Evolutionary conservation across 1,140 invertebrate species (phyloP).

Genomic region (Leptinotarsa undecemlineata): DNA sequence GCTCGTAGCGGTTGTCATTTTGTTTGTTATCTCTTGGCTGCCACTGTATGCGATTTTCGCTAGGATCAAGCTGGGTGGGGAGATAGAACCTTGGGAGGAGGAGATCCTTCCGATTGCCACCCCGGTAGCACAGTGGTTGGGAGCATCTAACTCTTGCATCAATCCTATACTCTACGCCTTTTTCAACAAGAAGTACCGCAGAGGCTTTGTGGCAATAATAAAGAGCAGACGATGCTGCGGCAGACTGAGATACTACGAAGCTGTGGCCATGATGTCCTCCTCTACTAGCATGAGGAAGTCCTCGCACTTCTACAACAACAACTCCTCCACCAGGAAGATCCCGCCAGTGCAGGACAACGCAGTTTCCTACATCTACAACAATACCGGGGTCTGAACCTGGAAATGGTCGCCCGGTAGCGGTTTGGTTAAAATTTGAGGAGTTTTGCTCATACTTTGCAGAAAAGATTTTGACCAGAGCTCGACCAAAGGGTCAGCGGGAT

Average conservation of each 20-base stretch:
- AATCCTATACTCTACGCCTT: constrained; percentile 98
- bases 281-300: constrained; percentile 80
- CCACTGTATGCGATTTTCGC: constrained; percentile 91
- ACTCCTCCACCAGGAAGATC: constrained; percentile 65
- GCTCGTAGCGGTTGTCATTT: constrained; percentile 90
- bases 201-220: constrained; percentile 88
- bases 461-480: constrained; percentile 7
- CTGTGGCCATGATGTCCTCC: constrained; percentile 79
- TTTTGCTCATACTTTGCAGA: constrained; percentile 14
- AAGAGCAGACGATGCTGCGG: constrained; percentile 83
- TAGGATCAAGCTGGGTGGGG: constrained; percentile 78
- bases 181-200: constrained; percentile 94
- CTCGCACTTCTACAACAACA: constrained; percentile 76
- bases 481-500: background rate
- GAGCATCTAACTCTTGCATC: constrained; percentile 93
- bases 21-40: constrained; percentile 94
- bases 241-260: constrained; percentile 79
- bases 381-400: constrained; percentile 60
- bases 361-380: constrained; percentile 75
- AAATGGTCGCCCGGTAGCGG: constrained; percentile 32
- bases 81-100: constrained; percentile 72
- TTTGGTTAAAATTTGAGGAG: constrained; percentile 16
- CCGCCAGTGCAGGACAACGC: constrained; percentile 70
- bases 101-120: constrained; percentile 79
- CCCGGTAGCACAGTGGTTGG: constrained; percentile 95